Conservation (phyloP, 1,140 invertebrate species). For the Drosophila kepulauana region DNA sequence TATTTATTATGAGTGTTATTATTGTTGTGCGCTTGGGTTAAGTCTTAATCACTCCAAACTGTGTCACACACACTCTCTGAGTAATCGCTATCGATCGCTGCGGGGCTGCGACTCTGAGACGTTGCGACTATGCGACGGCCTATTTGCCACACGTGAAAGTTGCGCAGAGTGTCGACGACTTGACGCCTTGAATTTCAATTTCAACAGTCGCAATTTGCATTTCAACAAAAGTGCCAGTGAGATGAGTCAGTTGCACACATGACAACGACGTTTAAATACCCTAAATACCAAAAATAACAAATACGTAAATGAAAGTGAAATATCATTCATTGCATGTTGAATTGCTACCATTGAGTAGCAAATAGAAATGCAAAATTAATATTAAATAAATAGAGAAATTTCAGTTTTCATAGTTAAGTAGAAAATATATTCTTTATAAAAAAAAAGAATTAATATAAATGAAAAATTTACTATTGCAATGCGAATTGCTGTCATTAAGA, state of each 20-base stretch:
- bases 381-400: no score
- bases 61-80: conserved; percentile 21
- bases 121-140: conserved; percentile 7
- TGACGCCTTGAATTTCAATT: conserved; percentile 45
- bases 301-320: not conserved
- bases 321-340: not conserved
- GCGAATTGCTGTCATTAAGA: no score
- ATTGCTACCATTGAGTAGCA: no score
- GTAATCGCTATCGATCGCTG: conserved; percentile 21
- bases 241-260: conserved; percentile 5
- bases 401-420: no score
- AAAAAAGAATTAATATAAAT: no score
- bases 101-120: not conserved
- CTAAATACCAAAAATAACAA: not conserved
- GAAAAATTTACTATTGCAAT: no score
- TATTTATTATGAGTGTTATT: conserved; percentile 6
- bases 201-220: conserved; percentile 45
- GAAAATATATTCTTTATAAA: no score
- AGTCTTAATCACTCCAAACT: conserved; percentile 21
- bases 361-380: no score
- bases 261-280: conserved; percentile 5
- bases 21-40: conserved; percentile 3
- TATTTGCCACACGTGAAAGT: conserved; percentile 44
- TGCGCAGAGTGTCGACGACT: conserved; percentile 16
- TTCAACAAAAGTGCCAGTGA: conserved; percentile 30